These are phyloP conservation scores for Labrus mixtus DNA, from an alignment of 2,113 vertebrate species.

Conservation along the genomic window DNA sequence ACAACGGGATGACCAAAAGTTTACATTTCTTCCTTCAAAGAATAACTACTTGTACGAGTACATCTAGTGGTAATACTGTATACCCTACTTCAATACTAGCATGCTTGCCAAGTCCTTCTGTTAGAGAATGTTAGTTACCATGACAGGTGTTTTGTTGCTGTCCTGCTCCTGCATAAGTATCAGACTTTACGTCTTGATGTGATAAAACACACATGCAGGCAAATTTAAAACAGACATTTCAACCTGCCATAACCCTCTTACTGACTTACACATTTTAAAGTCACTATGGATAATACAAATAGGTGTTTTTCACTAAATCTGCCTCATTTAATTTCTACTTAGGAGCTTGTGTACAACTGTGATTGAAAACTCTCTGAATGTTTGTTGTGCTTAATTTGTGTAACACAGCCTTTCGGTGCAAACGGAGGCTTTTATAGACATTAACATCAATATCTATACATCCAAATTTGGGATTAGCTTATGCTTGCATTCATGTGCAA, in stretches of 20 bases:
- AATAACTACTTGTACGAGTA: background rate
- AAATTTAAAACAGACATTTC: too few species aligned
- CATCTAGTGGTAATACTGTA: background rate
- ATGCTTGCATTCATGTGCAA: background rate
- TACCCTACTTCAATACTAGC: background rate
- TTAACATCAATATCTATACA: too few species aligned
- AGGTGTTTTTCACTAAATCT: background rate
- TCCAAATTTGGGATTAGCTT: background rate
- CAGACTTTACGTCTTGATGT: background rate
- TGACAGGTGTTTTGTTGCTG: too few species aligned
- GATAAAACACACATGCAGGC: too few species aligned
- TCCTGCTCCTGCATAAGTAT: background rate
- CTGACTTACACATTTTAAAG: too few species aligned
- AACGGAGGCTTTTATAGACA: too few species aligned
- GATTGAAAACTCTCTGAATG: background rate
- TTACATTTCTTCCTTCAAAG: constrained; percentile 32
- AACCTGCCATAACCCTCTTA: too few species aligned
- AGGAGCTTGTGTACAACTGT: background rate
- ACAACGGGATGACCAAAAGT: constrained; percentile 14
- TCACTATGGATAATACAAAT: too few species aligned
- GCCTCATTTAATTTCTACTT: background rate
- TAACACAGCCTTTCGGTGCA: background rate
- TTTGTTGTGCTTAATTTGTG: background rate
- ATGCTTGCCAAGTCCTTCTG: too few species aligned
- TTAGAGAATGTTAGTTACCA: too few species aligned